Percentiles rank a stretch among this genome's conserved stretches.
These are phyloP conservation scores for Paedocypris sp. DNA, from an alignment of 2,113 vertebrate genomes.

Conservation along the genomic window DNA sequence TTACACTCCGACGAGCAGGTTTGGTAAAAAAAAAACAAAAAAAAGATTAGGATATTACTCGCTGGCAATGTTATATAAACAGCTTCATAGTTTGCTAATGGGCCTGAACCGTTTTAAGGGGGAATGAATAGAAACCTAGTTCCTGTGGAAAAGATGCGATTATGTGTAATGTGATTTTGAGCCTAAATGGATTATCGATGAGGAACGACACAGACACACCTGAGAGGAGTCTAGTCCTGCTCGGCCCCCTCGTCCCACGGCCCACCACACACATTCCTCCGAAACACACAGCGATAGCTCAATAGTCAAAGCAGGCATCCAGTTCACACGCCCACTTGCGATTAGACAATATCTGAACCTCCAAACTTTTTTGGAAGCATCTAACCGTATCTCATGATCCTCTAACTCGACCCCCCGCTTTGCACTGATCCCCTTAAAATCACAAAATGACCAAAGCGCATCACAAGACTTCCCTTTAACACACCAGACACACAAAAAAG, in stretches of 20 bases:
- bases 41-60: not conserved
- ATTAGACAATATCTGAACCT: no score
- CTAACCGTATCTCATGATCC: not conserved
- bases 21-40: not conserved
- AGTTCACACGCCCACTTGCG: not conserved
- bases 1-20: not conserved
- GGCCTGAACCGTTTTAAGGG: not conserved
- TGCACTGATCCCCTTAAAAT: not conserved
- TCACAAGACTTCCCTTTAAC: slow-evolving; percentile 19
- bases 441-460: slow-evolving; percentile 14
- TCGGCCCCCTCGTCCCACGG: not conserved
- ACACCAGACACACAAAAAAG: slow-evolving; percentile 6
- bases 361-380: not conserved
- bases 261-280: not conserved
- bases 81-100: slow-evolving; percentile 24
- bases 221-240: slow-evolving; percentile 28
- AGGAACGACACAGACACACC: slow-evolving; percentile 44
- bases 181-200: slow-evolving; percentile 47
- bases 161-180: slow-evolving; percentile 52
- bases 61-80: slow-evolving; percentile 32
- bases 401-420: not conserved
- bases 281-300: not conserved
- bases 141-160: slow-evolving; percentile 42
- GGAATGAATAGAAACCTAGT: slow-evolving; percentile 2
- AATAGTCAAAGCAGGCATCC: not conserved